Evolutionary conservation across 2,797 vertebrate species (phyloP), one percentile per base, ranked within the genome.

Genomic region (Trichosurus vulpecula): DNA sequence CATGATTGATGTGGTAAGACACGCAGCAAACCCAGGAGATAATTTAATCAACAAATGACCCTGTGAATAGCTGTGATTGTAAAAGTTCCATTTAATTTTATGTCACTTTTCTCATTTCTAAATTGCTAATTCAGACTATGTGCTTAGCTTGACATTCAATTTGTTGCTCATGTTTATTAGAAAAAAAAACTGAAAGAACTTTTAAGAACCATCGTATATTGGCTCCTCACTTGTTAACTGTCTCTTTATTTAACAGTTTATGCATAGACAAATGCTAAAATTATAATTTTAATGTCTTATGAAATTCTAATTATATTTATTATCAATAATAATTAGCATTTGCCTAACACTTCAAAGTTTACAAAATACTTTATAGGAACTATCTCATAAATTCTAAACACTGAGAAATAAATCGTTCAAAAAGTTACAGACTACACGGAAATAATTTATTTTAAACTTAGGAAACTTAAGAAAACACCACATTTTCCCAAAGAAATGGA

Each of bases 11-110:
- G 94, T 95, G 94, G 92, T 96, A 96, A 96, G 96, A 98, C 94
- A 98, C 93, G 95, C 93, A 97, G 58, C 91, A 96, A 98, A 52
- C 93, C 96, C 41, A 97, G 95, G 90, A 97, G 95, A 98, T 97
- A 97, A 97, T 97, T 98, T 98, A 98, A 98, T 98, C 98, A 98
- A 97, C 97, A 98, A 98, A 97, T 97, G 91, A 97, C 92, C 97
- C 96, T 95, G 92, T 96, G 91, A 96, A 98, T 97, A 97, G 96
- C 95, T 52, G 92, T 90, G 91, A 97, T 97, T 91, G 90, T 90
- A 97, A 96, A 98, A 98, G 91, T 98, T 98, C 97, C 96, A 94
- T 95, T 97, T 96, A 96, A 97, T 97, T 97, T 97, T 96, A 97
- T 92, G 91, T 97, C 92, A 97, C 47, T 97, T 97, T 47, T 97